Base-by-base conservation (phyloP, 2,797 vertebrate species). In the Schizothorax lantsangensis region DNA sequence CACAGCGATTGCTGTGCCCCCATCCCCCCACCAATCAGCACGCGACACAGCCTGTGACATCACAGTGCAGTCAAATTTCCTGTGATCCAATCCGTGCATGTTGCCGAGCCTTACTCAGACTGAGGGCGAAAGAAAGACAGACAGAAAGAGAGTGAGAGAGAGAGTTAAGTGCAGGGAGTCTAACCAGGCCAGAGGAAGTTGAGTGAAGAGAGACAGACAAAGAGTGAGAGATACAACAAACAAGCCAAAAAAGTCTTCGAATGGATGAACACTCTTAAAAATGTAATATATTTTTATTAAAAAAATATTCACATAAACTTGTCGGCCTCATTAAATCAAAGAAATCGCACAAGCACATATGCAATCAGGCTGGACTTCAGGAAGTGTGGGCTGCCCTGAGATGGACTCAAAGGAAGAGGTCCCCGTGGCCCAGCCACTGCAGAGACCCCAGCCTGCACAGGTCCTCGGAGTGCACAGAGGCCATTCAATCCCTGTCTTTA, bases 51-150 rank as follows among this genome's bases (percentile, higher is more conserved):
- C 82, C 86, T 26, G 88, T 95, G 94, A 95, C 91, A 93, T 95
- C 95, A 95, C 91, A 75, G 94, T 93, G 94, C 94, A 95, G 95
- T 94, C 91, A 88, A 94, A 94, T 94, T 94, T 93, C 87, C 89
- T 80, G 88, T 49, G 88, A 95, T 93, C 94, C 95, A 95, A 96
- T 95, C 91, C 47, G 90, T 91, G 87, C 90, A 92, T 90, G 93
- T 94, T 95, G 93, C 94, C 45, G 92, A 94, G 93, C 91, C 91
- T 91, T 89, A 86, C 93, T 89, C 75, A 94, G 43, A 80, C 17
- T 62, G 84, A 81, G 47, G 19, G 52, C 52, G 71, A 83, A 33
- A 77, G 80, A 89, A 15, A 79, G 85, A 68, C 12, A 86, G 79
- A 83, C 71, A 89, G 68, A 93, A 86, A 87, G 87, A 74, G 45